These are phyloP conservation scores for Pseudorhombus dupliciocellatus DNA, from an alignment of 2,113 vertebrate species.

Conservation along the genomic window DNA sequence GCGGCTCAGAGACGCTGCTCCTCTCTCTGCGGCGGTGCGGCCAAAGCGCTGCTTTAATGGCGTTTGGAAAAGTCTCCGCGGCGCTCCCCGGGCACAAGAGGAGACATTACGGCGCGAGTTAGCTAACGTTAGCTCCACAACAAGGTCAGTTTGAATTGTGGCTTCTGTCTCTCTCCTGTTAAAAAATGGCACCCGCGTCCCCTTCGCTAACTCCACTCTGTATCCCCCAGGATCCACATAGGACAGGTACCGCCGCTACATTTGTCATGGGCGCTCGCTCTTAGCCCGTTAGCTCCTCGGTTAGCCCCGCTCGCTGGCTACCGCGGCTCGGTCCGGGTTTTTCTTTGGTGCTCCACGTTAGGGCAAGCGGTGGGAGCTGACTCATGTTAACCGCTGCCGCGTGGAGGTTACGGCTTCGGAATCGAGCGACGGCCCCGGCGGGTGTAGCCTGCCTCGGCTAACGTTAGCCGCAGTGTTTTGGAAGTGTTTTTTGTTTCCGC, in stretches of 20 bases:
- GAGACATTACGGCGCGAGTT: conserved; percentile 61
- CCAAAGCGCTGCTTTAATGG: conserved; percentile 63
- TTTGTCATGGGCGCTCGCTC: conserved; percentile 23
- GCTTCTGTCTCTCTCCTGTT: conserved; percentile 7
- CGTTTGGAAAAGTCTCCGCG: conserved; percentile 56
- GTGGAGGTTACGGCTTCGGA: neutral
- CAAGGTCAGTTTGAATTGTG: conserved; percentile 78
- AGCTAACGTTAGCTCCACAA: conserved; percentile 77
- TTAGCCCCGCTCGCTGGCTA: conserved; percentile 53
- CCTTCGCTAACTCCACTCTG: neutral
- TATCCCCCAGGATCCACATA: neutral
- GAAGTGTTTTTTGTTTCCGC: conserved; percentile 21
- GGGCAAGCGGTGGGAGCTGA: conserved; percentile 17
- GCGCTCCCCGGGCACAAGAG: conserved; percentile 60
- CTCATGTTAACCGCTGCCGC: neutral
- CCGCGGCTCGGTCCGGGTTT: conserved; percentile 5
- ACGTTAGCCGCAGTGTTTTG: neutral
- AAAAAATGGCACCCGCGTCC: neutral
- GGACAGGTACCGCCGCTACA: conserved; percentile 12
- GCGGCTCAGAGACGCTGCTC: neutral
- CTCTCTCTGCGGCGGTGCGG: neutral
- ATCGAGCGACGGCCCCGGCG: neutral
- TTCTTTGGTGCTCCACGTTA: conserved; percentile 31
- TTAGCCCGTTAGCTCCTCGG: conserved; percentile 53
- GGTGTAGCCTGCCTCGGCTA: neutral